A percentile compares a stretch with the other conserved stretches of the same genome.
phyloP scores from a whole-genome alignment of 2,888 invertebrate genomes.

The Parapristionchus giblindavisi region DNA sequence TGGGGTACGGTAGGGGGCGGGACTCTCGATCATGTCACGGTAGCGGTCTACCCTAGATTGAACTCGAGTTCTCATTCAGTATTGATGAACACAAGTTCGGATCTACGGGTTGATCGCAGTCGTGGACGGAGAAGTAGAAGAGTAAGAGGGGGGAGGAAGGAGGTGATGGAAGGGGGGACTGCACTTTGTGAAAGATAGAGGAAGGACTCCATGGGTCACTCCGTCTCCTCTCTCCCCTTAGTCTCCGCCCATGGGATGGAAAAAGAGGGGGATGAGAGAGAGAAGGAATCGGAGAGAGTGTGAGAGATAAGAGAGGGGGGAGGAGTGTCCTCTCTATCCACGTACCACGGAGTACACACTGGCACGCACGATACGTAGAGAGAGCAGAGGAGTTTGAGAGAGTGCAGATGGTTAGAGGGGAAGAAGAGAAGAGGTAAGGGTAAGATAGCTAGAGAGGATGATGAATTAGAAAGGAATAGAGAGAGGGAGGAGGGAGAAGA shows the following conservation, averaged over 20 bases:
- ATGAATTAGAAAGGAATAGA: neutral
- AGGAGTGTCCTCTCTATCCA: neutral
- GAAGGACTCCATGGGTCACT: neutral
- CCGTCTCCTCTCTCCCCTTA: neutral
- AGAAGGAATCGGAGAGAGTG: slow-evolving; percentile 14
- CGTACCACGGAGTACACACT: slow-evolving; percentile 34
- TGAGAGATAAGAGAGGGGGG: slow-evolving; percentile 3
- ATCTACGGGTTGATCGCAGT: slow-evolving; percentile 67
- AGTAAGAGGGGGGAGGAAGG: neutral
- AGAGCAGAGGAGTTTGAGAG: slow-evolving; percentile 8
- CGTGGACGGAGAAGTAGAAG: neutral
- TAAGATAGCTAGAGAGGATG: neutral
- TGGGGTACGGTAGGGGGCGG: neutral
- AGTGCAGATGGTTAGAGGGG: slow-evolving; percentile 9
- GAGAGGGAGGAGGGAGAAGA: neutral
- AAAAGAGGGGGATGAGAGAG: neutral
- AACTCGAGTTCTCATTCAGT: slow-evolving; percentile 29
- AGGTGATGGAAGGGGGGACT: too few species aligned
- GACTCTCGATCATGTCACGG: neutral
- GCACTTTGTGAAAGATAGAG: neutral
- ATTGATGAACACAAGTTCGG: slow-evolving; percentile 65
- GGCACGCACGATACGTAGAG: neutral
- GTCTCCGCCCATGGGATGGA: too few species aligned
- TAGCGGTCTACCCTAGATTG: slow-evolving; percentile 38
- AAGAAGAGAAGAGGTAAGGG: slow-evolving; percentile 13